Percentiles rank a stretch among this genome's conserved stretches.
Conservation (phyloP, 2,113 vertebrate species). For the Phycodurus eques region DNA sequence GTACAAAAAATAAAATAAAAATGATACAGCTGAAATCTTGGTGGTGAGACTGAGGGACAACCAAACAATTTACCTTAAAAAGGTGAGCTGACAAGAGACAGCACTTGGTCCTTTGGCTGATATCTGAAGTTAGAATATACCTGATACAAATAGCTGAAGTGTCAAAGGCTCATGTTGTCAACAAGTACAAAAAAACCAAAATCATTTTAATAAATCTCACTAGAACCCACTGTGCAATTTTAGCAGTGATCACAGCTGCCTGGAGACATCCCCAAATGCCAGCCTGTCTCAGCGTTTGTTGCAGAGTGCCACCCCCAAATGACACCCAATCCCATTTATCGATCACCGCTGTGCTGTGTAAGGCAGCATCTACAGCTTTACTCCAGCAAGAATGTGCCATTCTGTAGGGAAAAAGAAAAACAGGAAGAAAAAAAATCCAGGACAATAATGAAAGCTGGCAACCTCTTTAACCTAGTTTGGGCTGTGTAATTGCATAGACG, state of each 20-base stretch:
- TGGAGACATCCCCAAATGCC: conserved; percentile 92
- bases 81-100: conserved; percentile 87
- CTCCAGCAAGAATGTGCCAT: conserved; percentile 84
- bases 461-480: not conserved
- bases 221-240: conserved; percentile 89
- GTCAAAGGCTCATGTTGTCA: not conserved
- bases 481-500: not conserved
- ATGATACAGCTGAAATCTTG: no score
- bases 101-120: conserved; percentile 76
- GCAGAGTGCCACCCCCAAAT: conserved; percentile 64
- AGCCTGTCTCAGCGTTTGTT: conserved; percentile 77
- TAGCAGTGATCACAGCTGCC: conserved; percentile 85
- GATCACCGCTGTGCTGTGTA: conserved; percentile 74
- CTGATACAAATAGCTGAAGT: conserved; percentile 57
- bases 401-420: conserved; percentile 63
- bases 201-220: not conserved
- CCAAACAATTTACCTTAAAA: conserved; percentile 82
- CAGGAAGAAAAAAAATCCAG: not conserved
- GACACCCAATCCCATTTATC: conserved; percentile 81
- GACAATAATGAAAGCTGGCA: not conserved
- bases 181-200: not conserved
- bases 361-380: conserved; percentile 84
- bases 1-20: no score
- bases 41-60: not conserved
- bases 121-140: conserved; percentile 74